Evolutionary conservation across 2,888 invertebrate species (phyloP).

Genomic region (Parnassius glacialis): DNA sequence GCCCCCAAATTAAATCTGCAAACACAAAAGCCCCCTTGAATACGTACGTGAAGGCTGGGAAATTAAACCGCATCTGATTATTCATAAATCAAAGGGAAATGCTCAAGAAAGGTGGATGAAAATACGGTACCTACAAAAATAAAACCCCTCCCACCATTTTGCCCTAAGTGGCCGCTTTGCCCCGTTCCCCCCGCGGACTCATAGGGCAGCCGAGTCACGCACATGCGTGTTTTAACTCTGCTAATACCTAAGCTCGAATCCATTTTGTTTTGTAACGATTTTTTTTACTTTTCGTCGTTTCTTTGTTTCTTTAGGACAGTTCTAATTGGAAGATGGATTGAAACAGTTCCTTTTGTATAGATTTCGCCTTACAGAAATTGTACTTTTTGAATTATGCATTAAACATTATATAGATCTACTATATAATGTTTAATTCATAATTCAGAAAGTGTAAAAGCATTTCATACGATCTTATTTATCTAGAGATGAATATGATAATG

Average conservation of each 20-base stretch:
- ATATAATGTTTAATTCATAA: too few relatives aligned
- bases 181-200: conserved; percentile 37
- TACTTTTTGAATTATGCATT: too few relatives aligned
- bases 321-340: too few relatives aligned
- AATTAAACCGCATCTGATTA: conserved; percentile 48
- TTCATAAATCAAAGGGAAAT: conserved; percentile 46
- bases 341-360: too few relatives aligned
- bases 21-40: conserved; percentile 47
- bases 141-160: conserved; percentile 43
- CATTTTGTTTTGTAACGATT: conserved; percentile 66
- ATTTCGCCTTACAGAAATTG: too few relatives aligned
- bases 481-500: too few relatives aligned
- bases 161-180: conserved; percentile 38
- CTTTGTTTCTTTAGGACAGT: conserved; percentile 17
- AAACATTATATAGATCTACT: too few relatives aligned
- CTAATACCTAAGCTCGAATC: conserved; percentile 64
- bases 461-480: too few relatives aligned
- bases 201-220: conserved; percentile 50
- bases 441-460: too few relatives aligned
- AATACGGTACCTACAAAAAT: conserved; percentile 49
- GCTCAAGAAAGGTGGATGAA: conserved; percentile 47
- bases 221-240: conserved; percentile 67
- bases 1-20: conserved; percentile 63
- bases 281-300: conserved; percentile 29
- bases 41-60: conserved; percentile 30